Base-by-base conservation (phyloP, 1,140 invertebrate genomes). In the Hyles euphorbiae region DNA sequence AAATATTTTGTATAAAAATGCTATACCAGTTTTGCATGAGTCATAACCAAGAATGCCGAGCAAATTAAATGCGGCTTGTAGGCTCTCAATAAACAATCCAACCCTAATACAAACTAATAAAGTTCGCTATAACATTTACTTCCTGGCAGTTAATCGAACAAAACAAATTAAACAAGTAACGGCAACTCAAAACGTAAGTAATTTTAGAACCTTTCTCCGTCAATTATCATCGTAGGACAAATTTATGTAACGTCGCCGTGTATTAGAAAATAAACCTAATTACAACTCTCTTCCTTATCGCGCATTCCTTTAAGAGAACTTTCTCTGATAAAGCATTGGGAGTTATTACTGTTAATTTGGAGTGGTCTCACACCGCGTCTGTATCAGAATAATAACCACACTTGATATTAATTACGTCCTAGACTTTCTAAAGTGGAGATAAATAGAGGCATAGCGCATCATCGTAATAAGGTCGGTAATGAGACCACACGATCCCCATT, bases 401-500 rank as follows among this genome's bases (percentile, higher is more conserved):
- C 77, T 82, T 72, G 64, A 85, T 85, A 86, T 85, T 88, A 82
- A 88, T 86, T 84, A 78, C 76, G 74, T 81, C 76, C 82, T 81
- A 86, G 77, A 86, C 75, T 85, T 81, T 81, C 80, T 83, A 83
- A 72, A 68, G 70, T 57, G 55, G 66, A 83, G 75, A 83, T 81
- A 83, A 81, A 83, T 79, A 74, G 72, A 57, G 51, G 58, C 53
- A 55, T 56, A 12, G 55, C 44, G 53, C 63, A 50, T 60, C 63
- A 60, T 52, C 55, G 71, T 80, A 79, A 80, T 77, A 72, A 65
- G 68, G 68, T 61, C 68, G 58, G 70, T 85, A 83, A 83, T 83
- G 76, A 83, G 81, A 76, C 63, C 60, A 70, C 60, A 68, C 63
- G 66, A 72, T 71, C 68, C 67, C 63, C 63, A 76, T 72, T 76